Evolutionary conservation across 1,140 invertebrate genomes (phyloP), one percentile per base, ranked within the genome.

Genomic region (Drosophila tsacasi): DNA sequence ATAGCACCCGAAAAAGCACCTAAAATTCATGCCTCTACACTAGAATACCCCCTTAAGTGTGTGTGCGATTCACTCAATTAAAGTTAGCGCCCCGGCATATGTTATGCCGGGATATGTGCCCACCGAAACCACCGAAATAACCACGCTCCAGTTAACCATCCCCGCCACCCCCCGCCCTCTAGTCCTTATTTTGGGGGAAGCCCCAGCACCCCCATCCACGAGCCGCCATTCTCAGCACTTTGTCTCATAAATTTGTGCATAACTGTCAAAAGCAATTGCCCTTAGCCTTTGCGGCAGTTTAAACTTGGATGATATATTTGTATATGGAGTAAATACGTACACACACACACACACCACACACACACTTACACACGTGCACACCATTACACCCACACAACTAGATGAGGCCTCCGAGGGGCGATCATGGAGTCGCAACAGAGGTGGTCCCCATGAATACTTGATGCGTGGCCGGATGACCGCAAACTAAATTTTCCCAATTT

Each of bases 231-330:
- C 74, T 62, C 74, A 78, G 80, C 76, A 86, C 82, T 86, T 89
- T 78, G 81, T 83, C 85, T 89, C 84, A 87, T 87, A 87, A 87
- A 87, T 87, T 87, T 89, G 86, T 87, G 82, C 84, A 87, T 87
- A 87, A 87, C 84, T 87, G 84, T 87, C 84, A 87, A 87, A 87
- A 89, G 84, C 84, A 87, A 87, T 89, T 87, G 84, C 84, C 84
- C 85, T 87, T 90, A 87, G 84, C 85, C 87, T 84, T 89, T 89
- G 84, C 84, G 69, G 81, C 85, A 87, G 84, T 87, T 87, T 87
- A 87, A 87, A 87, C 84, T 87, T 87, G 82, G 84, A 87, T 87
- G 84, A 87, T 87, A 87, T 87, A 87, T 87, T 87, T 87, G 83
- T 89, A 81, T 84, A 89, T 78, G 66, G 60, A 52, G 71, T 69